A percentile compares a stretch with the other conserved stretches of the same genome.
These are phyloP conservation scores for Agonopterix subpropinquella DNA, from an alignment of 2,888 invertebrate genomes.

Conservation along the genomic window DNA sequence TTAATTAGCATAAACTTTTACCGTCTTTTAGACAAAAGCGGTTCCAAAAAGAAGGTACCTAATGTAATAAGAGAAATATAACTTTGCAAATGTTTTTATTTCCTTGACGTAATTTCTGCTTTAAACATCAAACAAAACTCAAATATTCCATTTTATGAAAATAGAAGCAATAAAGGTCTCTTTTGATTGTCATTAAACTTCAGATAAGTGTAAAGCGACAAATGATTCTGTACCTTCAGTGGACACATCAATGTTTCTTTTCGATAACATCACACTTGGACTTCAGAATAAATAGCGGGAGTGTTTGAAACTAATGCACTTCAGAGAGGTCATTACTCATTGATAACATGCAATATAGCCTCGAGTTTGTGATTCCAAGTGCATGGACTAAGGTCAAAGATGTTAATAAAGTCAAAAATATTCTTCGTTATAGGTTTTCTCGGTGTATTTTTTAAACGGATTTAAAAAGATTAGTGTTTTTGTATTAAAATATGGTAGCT, in stretches of 20 bases:
- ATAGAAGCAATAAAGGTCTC: no score
- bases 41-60: no score
- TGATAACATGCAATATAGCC: slow-evolving; percentile 1
- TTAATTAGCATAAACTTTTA: slow-evolving; percentile 9
- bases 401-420: background rate
- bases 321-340: background rate
- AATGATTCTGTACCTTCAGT: slow-evolving; percentile 16
- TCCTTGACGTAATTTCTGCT: no score
- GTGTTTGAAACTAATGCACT: background rate
- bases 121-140: no score
- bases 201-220: slow-evolving; percentile 6
- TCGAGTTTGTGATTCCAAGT: background rate
- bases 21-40: no score
- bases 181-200: no score
- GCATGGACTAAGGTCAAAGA: background rate
- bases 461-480: no score
- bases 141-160: no score
- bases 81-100: no score
- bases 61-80: no score
- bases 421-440: background rate
- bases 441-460: no score
- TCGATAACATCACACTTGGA: slow-evolving; percentile 17
- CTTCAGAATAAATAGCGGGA: background rate
- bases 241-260: slow-evolving; percentile 22
- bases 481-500: no score